Percentiles rank a stretch among this genome's conserved stretches.
Conservation (phyloP, 2,797 vertebrate species). For the Periparus ater region DNA sequence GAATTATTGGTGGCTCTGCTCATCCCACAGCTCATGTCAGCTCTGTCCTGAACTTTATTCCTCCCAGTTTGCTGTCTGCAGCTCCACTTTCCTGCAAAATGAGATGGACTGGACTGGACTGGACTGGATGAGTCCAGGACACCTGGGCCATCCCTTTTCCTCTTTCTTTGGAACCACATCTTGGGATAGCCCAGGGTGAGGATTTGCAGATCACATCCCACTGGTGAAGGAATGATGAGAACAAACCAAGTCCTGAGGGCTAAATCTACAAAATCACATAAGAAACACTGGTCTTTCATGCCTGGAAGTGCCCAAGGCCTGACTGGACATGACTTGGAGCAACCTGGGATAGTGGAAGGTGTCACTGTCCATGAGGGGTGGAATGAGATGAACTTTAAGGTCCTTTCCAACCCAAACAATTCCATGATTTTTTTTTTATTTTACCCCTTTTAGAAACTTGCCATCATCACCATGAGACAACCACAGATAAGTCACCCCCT, state of each 20-base stretch:
- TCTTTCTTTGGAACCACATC: neutral
- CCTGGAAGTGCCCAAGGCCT: neutral
- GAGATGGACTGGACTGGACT: too few relatives aligned
- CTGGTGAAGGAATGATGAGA: neutral
- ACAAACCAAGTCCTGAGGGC: neutral
- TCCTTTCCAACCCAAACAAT: neutral
- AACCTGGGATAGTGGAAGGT: neutral
- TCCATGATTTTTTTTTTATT: neutral
- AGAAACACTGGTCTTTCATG: neutral
- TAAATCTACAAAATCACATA: neutral
- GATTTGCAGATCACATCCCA: neutral
- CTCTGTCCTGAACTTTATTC: neutral
- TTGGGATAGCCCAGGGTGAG: neutral
- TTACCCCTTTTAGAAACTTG: neutral
- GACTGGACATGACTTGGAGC: accelerated
- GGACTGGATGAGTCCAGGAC: neutral
- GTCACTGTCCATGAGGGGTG: neutral
- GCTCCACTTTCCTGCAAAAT: neutral
- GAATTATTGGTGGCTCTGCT: neutral
- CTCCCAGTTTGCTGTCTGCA: neutral
- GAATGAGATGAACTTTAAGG: neutral
- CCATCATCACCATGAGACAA: neutral
- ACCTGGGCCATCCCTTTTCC: neutral
- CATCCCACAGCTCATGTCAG: neutral
- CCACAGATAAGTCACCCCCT: neutral